Evolutionary conservation across 2,113 vertebrate genomes (phyloP).

Genomic region (Cyphotilapia sp.): DNA sequence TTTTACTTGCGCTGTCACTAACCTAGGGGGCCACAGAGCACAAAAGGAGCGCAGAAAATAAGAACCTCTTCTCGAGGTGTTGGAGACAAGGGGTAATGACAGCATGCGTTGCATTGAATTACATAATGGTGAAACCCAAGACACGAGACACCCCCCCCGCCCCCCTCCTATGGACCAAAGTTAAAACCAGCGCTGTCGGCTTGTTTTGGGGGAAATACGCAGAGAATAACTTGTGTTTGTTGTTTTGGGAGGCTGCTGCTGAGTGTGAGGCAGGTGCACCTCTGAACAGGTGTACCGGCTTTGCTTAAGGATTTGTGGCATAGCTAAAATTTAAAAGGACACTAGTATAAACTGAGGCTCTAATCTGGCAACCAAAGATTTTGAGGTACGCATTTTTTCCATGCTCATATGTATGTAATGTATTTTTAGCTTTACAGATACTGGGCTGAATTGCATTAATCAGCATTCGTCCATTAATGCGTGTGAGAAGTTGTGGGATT

Average conservation of each 20-base stretch:
- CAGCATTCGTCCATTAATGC: not conserved
- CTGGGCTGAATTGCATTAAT: not conserved
- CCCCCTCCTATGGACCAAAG: not conserved
- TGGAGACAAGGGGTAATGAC: constrained; percentile 26
- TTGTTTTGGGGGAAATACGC: not conserved
- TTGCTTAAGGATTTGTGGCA: not conserved
- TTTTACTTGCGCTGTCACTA: constrained; percentile 30
- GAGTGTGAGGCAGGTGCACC: constrained; percentile 31
- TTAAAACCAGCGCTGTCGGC: not conserved
- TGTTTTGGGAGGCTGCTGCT: not conserved
- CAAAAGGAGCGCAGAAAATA: constrained; percentile 47
- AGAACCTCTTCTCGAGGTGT: constrained; percentile 50
- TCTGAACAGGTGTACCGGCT: constrained; percentile 13
- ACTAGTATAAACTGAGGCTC: not conserved
- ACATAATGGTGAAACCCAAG: constrained; percentile 58
- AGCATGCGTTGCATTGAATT: constrained; percentile 57
- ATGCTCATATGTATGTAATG: not conserved
- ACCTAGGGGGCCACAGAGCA: constrained; percentile 56
- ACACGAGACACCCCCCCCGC: not conserved
- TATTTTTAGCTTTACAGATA: not conserved
- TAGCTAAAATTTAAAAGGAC: not conserved
- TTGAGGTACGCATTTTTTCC: not conserved
- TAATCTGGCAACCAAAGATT: not conserved
- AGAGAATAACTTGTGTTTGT: not conserved
- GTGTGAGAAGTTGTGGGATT: not conserved